phyloP scores from a whole-genome alignment of 1,140 invertebrate genomes.

The Diuraphis noxia region DNA sequence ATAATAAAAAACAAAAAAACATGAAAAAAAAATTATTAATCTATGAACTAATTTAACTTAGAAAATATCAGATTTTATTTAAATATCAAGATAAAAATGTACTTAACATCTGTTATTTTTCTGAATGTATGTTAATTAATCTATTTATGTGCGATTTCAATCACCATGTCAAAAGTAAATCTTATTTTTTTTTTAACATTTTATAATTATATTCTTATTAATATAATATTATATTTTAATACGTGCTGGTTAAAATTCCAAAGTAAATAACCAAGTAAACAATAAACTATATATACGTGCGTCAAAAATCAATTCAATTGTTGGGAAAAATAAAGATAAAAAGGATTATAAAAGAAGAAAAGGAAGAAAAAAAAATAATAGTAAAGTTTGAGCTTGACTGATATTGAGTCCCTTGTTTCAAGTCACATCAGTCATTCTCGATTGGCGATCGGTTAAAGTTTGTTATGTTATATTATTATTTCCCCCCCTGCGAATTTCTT shows the following conservation, averaged over 20 bases:
- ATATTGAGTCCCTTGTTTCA: constrained; percentile 41
- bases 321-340: neutral
- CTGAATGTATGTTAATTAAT: neutral
- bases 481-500: neutral
- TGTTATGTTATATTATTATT: constrained; percentile 44
- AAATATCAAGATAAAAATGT: neutral
- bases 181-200: neutral
- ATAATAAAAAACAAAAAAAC: neutral
- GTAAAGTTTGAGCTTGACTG: constrained; percentile 10
- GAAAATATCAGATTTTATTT: neutral
- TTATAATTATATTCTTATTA: neutral
- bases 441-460: constrained; percentile 32
- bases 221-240: neutral
- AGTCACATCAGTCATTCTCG: constrained; percentile 44
- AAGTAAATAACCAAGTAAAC: neutral
- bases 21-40: neutral
- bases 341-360: neutral
- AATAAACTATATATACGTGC: neutral
- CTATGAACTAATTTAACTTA: neutral
- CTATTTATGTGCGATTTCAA: neutral
- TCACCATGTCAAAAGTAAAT: neutral
- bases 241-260: neutral
- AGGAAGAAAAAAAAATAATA: neutral
- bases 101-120: neutral
- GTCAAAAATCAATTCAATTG: neutral